Evolutionary conservation across 2,113 vertebrate species (phyloP), one percentile per base, ranked within the genome.

Genomic region (Chloropsis cyanopogon): DNA sequence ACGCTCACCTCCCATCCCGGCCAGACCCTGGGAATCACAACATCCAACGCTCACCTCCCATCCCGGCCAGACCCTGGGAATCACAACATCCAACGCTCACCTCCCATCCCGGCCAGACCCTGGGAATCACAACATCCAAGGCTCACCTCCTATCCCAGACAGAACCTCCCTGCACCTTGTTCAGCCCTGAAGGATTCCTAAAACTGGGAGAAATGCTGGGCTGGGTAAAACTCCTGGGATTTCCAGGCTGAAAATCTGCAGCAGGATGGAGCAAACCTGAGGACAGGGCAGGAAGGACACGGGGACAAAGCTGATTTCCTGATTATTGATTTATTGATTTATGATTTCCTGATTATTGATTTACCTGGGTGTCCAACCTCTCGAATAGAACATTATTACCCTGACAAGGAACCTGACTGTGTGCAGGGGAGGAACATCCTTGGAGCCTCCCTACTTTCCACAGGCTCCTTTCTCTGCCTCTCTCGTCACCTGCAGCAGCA

Each of bases 141-240:
- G n/a, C n/a, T n/a, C n/a, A n/a, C n/a, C n/a, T n/a, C n/a, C n/a
- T n/a, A n/a, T n/a, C n/a, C n/a, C n/a, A n/a, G n/a, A n/a, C 21
- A 21, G 54, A 79, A 41, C 12, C 1, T 4, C 20, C 16, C 28
- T 9, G 35, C 29, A 24, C 46, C 1, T 17, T 1, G 0, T 6
- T 57, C 71, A 35, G 60, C 71, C 41, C 53, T 3, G 0, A 9
- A 0, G 3, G 5, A 23, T 24, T n/a, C 50, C 46, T 20, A 14
- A 35, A 13, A 9, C 57, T 4, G 24, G 63, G 24, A n/a, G 26
- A 63, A 73, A 31, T 0, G 1, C 6, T 33, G 22, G 28, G 31
- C 66, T 79, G 33, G 26, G 6, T 11, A 12, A 37, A 61, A 47
- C 28, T 49, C 44, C 17, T 2, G 24, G 33, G 47, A 33, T 29